Conservation (phyloP, 2,888 invertebrate species). For the Rhamnusium bicolor region DNA sequence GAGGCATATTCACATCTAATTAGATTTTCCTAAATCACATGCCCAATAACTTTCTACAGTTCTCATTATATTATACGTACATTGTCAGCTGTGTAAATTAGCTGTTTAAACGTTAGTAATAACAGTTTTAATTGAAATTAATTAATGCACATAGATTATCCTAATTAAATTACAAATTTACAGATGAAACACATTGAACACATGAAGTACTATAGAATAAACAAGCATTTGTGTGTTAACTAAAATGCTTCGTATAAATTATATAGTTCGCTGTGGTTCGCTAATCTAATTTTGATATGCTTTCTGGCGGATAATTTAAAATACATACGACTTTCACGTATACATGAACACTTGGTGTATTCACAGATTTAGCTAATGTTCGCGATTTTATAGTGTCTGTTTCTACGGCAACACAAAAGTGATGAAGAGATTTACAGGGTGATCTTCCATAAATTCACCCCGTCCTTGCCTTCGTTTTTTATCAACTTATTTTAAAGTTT, state of each 20-base stretch:
- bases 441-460: too few species aligned
- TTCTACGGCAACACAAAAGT: not conserved
- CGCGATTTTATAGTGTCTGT: not conserved
- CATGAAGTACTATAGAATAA: not conserved
- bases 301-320: not conserved
- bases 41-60: too few species aligned
- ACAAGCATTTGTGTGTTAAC: slow-evolving; percentile 5
- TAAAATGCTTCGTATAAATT: slow-evolving; percentile 6
- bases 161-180: slow-evolving; percentile 12
- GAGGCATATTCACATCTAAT: too few species aligned
- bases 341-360: not conserved
- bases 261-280: not conserved
- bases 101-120: slow-evolving; percentile 4
- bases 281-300: not conserved
- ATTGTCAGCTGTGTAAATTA: not conserved
- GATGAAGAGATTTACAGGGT: too few species aligned
- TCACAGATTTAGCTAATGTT: not conserved
- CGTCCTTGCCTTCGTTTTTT: too few species aligned
- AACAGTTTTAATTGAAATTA: slow-evolving; percentile 1
- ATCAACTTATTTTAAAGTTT: too few species aligned
- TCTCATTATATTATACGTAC: not conserved
- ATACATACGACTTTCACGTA: not conserved
- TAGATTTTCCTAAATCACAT: too few species aligned
- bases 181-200: slow-evolving; percentile 4
- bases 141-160: slow-evolving; percentile 11